These are phyloP conservation scores for Daubentonia madagascariensis DNA, from an alignment of 2,113 vertebrate species.

Conservation along the genomic window DNA sequence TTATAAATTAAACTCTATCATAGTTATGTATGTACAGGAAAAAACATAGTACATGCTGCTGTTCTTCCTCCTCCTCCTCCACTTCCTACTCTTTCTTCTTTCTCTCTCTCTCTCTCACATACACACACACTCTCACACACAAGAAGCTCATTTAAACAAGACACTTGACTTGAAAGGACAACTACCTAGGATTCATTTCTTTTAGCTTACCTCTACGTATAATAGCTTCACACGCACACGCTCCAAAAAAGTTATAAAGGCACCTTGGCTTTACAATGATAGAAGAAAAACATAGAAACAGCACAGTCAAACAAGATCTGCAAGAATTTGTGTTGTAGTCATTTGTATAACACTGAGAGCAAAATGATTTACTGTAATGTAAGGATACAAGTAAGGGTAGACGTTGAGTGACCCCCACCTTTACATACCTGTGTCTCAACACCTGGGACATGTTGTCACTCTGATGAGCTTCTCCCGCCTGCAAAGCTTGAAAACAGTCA, in stretches of 20 bases:
- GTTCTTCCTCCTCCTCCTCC: rapidly evolving
- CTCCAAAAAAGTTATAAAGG: background rate
- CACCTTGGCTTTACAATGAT: background rate
- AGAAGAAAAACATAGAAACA: background rate
- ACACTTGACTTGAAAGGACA: background rate
- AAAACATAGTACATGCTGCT: background rate
- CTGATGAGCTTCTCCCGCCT: background rate
- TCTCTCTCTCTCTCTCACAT: background rate
- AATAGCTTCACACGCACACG: background rate
- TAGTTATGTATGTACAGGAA: background rate
- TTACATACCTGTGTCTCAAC: background rate
- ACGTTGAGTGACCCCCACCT: background rate
- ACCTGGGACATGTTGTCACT: background rate
- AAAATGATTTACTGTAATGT: background rate
- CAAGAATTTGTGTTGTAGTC: background rate
- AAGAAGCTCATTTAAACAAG: background rate
- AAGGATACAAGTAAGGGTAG: background rate
- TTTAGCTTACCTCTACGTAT: background rate
- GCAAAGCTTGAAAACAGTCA: background rate
- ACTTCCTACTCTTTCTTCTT: rapidly evolving
- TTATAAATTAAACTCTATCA: background rate
- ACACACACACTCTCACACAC: background rate
- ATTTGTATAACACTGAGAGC: background rate
- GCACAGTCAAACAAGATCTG: background rate
- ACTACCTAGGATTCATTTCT: background rate